phyloP scores from a whole-genome alignment of 2,113 vertebrate species.

The Salvelinus alpinus region DNA sequence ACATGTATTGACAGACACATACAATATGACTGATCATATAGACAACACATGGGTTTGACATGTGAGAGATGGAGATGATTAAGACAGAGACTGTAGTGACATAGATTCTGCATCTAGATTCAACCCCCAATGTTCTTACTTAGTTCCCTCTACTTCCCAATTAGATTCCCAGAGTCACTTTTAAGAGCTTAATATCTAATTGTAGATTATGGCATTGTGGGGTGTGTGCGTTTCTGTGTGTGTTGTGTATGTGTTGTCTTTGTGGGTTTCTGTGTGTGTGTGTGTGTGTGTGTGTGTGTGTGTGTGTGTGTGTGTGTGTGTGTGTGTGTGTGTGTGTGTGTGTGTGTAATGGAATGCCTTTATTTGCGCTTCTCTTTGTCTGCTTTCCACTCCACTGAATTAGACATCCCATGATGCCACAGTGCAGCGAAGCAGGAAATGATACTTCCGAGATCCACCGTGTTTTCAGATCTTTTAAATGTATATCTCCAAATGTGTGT shows the following conservation, averaged over 20 bases:
- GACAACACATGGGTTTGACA: neutral
- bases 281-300: too few species aligned
- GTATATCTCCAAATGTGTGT: constrained; percentile 14
- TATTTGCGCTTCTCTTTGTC: constrained; percentile 50
- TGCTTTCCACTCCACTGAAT: constrained; percentile 68
- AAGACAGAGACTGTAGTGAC: constrained; percentile 14
- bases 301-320: too few species aligned
- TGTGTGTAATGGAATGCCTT: neutral
- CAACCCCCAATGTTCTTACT: neutral
- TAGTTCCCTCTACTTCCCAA: neutral
- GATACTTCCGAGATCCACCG: constrained; percentile 55
- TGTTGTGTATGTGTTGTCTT: too few species aligned
- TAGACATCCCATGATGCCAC: constrained; percentile 62
- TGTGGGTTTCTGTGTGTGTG: neutral
- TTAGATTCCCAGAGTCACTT: neutral
- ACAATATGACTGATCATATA: neutral
- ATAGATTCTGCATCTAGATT: neutral
- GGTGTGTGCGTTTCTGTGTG: neutral
- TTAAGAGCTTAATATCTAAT: constrained; percentile 42
- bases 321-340: neutral
- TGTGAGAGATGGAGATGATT: neutral
- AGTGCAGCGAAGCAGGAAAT: constrained; percentile 70
- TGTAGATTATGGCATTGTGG: constrained; percentile 29
- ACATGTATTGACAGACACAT: neutral
- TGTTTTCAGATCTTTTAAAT: constrained; percentile 65